Conservation (phyloP, 2,797 vertebrate species). For the Sebastolobus alascanus region DNA sequence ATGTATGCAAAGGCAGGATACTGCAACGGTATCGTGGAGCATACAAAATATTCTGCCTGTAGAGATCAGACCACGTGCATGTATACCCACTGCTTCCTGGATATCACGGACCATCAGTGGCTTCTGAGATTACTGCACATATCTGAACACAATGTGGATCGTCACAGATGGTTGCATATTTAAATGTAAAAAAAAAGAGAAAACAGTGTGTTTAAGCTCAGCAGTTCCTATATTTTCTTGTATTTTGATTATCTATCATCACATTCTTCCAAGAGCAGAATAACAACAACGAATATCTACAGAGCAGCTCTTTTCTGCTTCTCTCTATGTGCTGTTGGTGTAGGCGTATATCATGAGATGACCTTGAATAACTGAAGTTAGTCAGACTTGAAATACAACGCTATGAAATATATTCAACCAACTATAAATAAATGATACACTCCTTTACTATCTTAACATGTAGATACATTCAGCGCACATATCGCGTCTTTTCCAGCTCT, state of each 20-base stretch:
- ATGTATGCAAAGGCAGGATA: conserved; percentile 36
- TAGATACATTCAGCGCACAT: background rate
- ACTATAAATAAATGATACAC: background rate
- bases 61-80: conserved; percentile 19
- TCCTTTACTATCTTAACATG: background rate
- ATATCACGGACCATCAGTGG: conserved; percentile 18
- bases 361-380: conserved; percentile 4
- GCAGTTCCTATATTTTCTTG: background rate
- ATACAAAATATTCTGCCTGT: conserved; percentile 25
- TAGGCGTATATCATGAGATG: background rate
- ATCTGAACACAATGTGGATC: conserved; percentile 12
- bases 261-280: background rate
- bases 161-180: conserved; percentile 8
- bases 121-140: conserved; percentile 19
- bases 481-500: background rate
- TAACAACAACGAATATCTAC: background rate
- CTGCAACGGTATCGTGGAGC: conserved; percentile 30
- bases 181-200: background rate
- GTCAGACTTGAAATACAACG: background rate
- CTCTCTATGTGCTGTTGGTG: background rate
- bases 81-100: background rate
- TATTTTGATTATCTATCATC: background rate
- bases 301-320: background rate
- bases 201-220: background rate
- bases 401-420: background rate